These are phyloP conservation scores for Cheilosia soror DNA, from an alignment of 2,888 invertebrate genomes.

Conservation along the genomic window DNA sequence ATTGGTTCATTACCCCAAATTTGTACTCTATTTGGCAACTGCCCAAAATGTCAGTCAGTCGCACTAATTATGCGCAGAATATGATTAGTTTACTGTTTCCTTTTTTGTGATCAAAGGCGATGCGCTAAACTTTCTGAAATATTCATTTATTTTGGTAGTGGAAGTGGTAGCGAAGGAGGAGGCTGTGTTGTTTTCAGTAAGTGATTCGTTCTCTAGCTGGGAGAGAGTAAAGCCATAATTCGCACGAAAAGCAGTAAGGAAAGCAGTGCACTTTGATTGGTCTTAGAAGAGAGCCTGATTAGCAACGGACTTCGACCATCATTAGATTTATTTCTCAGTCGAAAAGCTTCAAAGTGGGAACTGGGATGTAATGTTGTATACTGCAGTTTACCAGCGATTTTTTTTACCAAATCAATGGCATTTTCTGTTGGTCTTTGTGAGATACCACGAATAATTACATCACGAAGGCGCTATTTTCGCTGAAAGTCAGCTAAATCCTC, in stretches of 20 bases:
- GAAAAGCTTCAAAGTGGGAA: conserved; percentile 20
- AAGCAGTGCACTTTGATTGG: conserved; percentile 23
- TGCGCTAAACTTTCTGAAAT: background rate
- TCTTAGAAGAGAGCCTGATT: background rate
- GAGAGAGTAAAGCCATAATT: background rate
- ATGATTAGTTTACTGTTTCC: background rate
- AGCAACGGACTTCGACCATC: background rate
- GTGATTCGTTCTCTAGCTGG: background rate
- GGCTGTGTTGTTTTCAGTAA: background rate
- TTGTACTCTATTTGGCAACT: conserved; percentile 28
- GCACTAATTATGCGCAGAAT: conserved; percentile 2
- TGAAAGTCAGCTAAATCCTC: conserved; percentile 2
- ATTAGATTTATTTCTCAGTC: conserved; percentile 5
- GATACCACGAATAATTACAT: background rate
- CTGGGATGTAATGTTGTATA: background rate
- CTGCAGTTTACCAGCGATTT: conserved; percentile 2
- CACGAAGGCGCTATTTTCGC: background rate
- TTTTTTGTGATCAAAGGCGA: conserved; percentile 6
- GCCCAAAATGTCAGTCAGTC: conserved; percentile 12
- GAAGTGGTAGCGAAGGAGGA: background rate
- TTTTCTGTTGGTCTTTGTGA: background rate
- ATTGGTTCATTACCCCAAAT: conserved; percentile 24
- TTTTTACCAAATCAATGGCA: background rate
- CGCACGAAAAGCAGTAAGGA: conserved; percentile 5
- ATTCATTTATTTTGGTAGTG: too few species aligned